Conservation (phyloP, 2,888 invertebrate genomes). For the Pseudeuparius sepicola region DNA sequence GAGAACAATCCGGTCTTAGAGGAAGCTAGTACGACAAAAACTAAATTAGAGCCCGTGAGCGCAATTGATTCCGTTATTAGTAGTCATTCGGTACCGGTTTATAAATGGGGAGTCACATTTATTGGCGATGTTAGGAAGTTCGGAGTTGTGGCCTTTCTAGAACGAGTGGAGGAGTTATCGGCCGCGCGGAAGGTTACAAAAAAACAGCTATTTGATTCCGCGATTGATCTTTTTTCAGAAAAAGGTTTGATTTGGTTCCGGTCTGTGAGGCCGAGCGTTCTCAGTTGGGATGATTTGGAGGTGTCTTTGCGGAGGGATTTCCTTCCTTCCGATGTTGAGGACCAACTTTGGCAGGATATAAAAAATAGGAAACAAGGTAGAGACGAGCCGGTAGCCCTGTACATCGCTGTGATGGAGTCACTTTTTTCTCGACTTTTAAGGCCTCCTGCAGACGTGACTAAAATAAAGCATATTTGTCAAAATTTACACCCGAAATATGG, state of each 20-base stretch:
- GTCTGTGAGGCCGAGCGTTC: too few relatives aligned
- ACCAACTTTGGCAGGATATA: too few relatives aligned
- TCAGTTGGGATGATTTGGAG: too few relatives aligned
- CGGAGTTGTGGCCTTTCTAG: conserved; percentile 14
- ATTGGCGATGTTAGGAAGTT: conserved; percentile 11
- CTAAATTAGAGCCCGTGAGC: too few relatives aligned
- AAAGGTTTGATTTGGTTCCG: conserved; percentile 12
- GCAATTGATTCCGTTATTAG: too few relatives aligned
- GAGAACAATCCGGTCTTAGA: too few relatives aligned
- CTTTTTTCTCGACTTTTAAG: conserved; percentile 11
- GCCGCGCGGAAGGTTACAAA: conserved; percentile 10
- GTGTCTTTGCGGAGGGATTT: too few relatives aligned
- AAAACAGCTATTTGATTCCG: conserved; percentile 11
- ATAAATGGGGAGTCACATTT: conserved; percentile 14
- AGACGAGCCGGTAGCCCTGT: conserved; percentile 10
- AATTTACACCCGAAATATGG: conserved; percentile 7
- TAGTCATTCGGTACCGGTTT: conserved; percentile 8
- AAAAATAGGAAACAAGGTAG: conserved; percentile 8
- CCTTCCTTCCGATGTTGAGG: too few relatives aligned
- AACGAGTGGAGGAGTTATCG: conserved; percentile 14
- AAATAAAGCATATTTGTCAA: conserved; percentile 10
- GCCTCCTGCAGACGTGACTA: conserved; percentile 6
- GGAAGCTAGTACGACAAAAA: too few relatives aligned
- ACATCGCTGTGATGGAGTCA: conserved; percentile 7
- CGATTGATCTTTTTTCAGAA: conserved; percentile 13